Conservation (phyloP, 1,140 invertebrate species). For the Penaeus indicus region DNA sequence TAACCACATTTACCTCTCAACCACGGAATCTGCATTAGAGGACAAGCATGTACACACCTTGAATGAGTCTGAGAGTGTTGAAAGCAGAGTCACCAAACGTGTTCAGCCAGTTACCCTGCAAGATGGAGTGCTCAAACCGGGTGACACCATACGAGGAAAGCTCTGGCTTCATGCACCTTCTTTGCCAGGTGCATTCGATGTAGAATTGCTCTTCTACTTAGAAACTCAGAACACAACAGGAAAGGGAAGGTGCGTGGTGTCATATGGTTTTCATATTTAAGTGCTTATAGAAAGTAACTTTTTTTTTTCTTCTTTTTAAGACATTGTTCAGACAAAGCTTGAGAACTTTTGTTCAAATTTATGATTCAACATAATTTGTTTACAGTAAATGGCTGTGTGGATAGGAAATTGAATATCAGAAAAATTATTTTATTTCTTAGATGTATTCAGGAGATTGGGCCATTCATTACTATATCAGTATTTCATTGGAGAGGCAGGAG, state of each 20-base stretch:
- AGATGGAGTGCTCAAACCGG: slow-evolving; percentile 34
- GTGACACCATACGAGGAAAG: slow-evolving; percentile 42
- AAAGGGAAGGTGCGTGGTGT: slow-evolving; percentile 29
- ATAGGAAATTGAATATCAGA: too few species aligned
- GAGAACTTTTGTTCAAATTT: too few species aligned
- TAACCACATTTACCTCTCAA: slow-evolving; percentile 51
- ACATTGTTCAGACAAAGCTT: background rate
- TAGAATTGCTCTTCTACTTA: slow-evolving; percentile 53
- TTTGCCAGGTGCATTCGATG: slow-evolving; percentile 51
- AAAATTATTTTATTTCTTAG: too few species aligned
- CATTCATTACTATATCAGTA: too few species aligned
- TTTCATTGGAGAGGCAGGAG: too few species aligned
- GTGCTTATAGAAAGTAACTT: background rate
- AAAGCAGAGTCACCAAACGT: slow-evolving; percentile 28
- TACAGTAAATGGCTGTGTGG: too few species aligned
- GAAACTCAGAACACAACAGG: slow-evolving; percentile 28
- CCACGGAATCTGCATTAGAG: background rate
- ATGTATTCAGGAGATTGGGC: too few species aligned
- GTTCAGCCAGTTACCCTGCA: slow-evolving; percentile 13
- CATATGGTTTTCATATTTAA: slow-evolving; percentile 18
- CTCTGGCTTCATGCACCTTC: slow-evolving; percentile 55
- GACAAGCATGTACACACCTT: slow-evolving; percentile 32
- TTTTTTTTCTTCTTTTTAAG: background rate
- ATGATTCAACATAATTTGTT: too few species aligned
- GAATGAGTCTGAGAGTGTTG: slow-evolving; percentile 23